A percentile compares a stretch with the other conserved stretches of the same genome.
Conservation (phyloP, 2,888 invertebrate species). For the Loripinus fragilis region DNA sequence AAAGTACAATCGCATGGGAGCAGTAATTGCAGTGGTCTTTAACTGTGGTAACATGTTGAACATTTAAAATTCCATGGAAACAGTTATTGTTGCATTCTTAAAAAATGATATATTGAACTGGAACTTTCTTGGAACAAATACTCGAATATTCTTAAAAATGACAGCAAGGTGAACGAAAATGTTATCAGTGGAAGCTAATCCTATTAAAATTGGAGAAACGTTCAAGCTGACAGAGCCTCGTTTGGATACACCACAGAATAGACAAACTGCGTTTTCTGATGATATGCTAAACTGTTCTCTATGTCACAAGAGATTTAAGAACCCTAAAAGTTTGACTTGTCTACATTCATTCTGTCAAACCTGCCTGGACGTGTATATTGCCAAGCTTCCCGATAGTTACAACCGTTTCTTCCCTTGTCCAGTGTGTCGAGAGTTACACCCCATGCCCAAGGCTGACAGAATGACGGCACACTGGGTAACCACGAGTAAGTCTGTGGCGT, state of each 20-base stretch:
- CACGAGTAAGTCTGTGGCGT: constrained; percentile 8
- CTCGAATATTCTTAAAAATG: no score
- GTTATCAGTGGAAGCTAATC: constrained; percentile 31
- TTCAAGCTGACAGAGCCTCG: constrained; percentile 57
- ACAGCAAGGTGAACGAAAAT: background rate
- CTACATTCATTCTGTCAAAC: constrained; percentile 57
- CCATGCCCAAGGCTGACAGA: constrained; percentile 32
- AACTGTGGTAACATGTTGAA: no score
- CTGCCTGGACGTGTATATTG: constrained; percentile 56
- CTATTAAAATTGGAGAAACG: constrained; percentile 45
- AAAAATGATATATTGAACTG: no score
- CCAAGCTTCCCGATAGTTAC: constrained; percentile 50
- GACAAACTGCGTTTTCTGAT: constrained; percentile 1
- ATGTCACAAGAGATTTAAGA: constrained; percentile 59
- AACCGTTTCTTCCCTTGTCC: constrained; percentile 56
- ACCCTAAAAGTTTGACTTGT: constrained; percentile 54
- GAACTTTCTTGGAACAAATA: no score
- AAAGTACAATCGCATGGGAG: no score
- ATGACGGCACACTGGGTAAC: constrained; percentile 4
- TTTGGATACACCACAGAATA: background rate
- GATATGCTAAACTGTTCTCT: constrained; percentile 48
- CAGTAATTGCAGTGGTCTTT: no score
- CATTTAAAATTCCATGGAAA: no score
- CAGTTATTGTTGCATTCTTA: no score
- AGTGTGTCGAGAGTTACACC: constrained; percentile 48